Evolutionary conservation across 1,140 invertebrate species (phyloP).

Genomic region (Papilio aristodemus): DNA sequence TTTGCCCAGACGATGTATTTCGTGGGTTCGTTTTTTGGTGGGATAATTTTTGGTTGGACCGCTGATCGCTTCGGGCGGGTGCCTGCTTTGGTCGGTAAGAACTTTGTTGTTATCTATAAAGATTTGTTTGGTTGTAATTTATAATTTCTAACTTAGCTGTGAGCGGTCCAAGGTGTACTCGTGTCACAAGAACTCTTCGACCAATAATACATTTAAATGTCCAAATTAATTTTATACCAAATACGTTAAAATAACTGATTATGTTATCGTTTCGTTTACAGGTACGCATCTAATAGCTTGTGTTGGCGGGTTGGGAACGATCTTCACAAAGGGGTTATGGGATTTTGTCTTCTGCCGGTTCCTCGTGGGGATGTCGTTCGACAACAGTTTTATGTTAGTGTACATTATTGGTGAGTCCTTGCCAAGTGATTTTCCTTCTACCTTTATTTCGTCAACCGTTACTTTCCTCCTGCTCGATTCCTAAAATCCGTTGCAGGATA

Average conservation of each 20-base stretch:
- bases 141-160: too few relatives aligned
- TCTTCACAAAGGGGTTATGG: slow-evolving; percentile 82
- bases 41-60: slow-evolving; percentile 86
- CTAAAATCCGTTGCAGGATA: too few relatives aligned
- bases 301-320: slow-evolving; percentile 84
- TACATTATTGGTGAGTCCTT: slow-evolving; percentile 86
- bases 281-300: slow-evolving; percentile 83
- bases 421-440: too few relatives aligned
- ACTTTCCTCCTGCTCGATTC: too few relatives aligned
- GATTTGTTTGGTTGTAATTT: background rate
- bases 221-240: too few relatives aligned
- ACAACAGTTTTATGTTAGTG: slow-evolving; percentile 91
- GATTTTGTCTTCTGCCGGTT: slow-evolving; percentile 83
- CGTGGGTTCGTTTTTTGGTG: slow-evolving; percentile 85
- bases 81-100: slow-evolving; percentile 81
- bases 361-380: slow-evolving; percentile 86
- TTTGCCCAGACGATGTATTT: slow-evolving; percentile 85
- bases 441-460: too few relatives aligned
- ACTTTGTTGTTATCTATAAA: slow-evolving; percentile 26
- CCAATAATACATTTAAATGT: too few relatives aligned
- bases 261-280: slow-evolving; percentile 46
- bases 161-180: too few relatives aligned
- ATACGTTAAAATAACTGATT: background rate
- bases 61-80: slow-evolving; percentile 85
- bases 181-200: too few relatives aligned